These are phyloP conservation scores for Cantharis flavilabris DNA, from an alignment of 2,888 invertebrate genomes.

Conservation along the genomic window DNA sequence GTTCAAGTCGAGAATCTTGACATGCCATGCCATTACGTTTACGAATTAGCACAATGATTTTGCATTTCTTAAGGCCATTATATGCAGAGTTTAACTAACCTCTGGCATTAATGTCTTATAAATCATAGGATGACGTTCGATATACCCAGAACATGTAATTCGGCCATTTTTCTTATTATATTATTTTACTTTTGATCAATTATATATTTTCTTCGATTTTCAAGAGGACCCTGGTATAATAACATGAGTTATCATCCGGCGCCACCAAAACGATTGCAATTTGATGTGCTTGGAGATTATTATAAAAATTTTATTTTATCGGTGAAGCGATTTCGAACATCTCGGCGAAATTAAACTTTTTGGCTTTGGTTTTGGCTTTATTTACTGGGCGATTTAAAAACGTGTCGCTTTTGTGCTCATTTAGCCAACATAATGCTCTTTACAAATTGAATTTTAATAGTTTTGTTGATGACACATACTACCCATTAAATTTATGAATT, in stretches of 20 bases:
- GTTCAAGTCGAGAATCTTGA: not conserved
- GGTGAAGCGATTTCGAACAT: not conserved
- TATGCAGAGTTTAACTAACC: not conserved
- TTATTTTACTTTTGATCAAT: not conserved
- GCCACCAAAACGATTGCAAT: not conserved
- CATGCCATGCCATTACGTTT: not conserved
- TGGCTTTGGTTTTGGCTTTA: not conserved
- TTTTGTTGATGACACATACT: not conserved
- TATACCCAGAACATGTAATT: not conserved
- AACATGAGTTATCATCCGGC: not conserved
- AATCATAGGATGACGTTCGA: not conserved
- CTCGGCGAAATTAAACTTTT: not conserved
- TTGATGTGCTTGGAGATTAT: not conserved
- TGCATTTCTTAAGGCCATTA: not conserved
- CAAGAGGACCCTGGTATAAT: not conserved
- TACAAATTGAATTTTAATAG: slow-evolving; percentile 4
- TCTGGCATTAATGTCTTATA: not conserved
- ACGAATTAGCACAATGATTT: not conserved
- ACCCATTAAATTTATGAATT: slow-evolving; percentile 18
- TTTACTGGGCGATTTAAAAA: not conserved
- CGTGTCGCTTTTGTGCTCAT: not conserved
- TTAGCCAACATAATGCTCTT: not conserved
- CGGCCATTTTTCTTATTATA: not conserved
- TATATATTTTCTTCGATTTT: not conserved
- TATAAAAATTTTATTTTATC: not conserved